Evolutionary conservation across 2,888 invertebrate species (phyloP).

Genomic region (Scaptomyza caliginosa): DNA sequence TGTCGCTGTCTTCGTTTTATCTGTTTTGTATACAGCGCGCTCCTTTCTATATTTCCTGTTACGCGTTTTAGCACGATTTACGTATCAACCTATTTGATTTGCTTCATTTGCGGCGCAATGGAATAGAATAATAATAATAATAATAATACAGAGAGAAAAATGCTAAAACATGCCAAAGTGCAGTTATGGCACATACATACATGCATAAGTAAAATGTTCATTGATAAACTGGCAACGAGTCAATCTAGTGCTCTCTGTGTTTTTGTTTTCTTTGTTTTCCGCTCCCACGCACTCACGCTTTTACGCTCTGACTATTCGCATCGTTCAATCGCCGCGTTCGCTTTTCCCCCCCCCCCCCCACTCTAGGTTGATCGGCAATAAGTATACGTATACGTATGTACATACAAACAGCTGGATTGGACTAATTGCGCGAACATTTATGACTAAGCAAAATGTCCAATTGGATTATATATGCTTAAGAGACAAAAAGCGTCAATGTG

Average conservation of each 20-base stretch:
- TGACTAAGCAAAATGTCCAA: slow-evolving; percentile 73
- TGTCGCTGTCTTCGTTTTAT: slow-evolving; percentile 19
- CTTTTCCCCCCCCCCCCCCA: too few species aligned
- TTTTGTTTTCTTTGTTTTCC: not conserved
- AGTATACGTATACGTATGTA: slow-evolving; percentile 18
- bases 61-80: slow-evolving; percentile 58
- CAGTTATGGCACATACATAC: slow-evolving; percentile 38
- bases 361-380: slow-evolving; percentile 40
- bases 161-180: slow-evolving; percentile 48
- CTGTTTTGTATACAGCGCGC: not conserved
- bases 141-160: slow-evolving; percentile 20
- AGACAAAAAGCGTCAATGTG: slow-evolving; percentile 20
- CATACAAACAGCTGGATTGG: slow-evolving; percentile 42
- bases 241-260: slow-evolving; percentile 30
- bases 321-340: not conserved
- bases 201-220: slow-evolving; percentile 48
- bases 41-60: slow-evolving; percentile 1
- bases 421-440: slow-evolving; percentile 65
- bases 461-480: slow-evolving; percentile 41
- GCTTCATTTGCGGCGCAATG: slow-evolving; percentile 21
- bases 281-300: slow-evolving; percentile 25
- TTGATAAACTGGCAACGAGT: slow-evolving; percentile 55
- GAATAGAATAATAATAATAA: slow-evolving; percentile 7
- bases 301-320: not conserved
- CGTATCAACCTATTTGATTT: slow-evolving; percentile 66